phyloP scores from a whole-genome alignment of 2,113 vertebrate genomes.

The Anguilla japonica region DNA sequence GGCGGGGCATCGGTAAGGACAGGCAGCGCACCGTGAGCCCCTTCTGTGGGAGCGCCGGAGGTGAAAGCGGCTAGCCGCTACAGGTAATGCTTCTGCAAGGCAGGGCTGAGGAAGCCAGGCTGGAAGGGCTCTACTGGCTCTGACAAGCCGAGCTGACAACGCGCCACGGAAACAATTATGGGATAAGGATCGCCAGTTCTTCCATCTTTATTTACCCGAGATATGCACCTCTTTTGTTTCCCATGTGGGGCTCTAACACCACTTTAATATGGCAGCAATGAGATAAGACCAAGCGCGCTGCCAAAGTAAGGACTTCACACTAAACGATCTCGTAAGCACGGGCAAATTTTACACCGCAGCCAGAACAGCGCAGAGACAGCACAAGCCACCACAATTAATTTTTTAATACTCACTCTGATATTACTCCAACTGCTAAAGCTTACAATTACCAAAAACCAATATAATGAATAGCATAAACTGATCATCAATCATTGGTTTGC shows the following conservation, averaged over 20 bases:
- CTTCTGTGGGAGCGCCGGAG: not conserved
- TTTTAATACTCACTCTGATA: not conserved
- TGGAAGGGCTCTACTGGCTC: not conserved
- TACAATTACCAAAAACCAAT: not conserved
- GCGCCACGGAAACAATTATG: not conserved
- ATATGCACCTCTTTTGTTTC: not conserved
- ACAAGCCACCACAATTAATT: not conserved
- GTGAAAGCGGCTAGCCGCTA: not conserved
- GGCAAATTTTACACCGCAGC: not conserved
- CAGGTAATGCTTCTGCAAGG: not conserved
- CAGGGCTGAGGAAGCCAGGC: not conserved
- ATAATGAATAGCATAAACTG: not conserved
- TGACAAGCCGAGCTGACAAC: not conserved
- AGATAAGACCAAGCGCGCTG: not conserved
- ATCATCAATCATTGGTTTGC: not conserved
- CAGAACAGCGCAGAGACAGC: not conserved
- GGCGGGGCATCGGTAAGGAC: not conserved
- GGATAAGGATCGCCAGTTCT: not conserved
- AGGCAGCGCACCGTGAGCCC: not conserved
- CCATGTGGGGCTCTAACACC: not conserved
- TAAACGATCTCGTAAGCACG: not conserved
- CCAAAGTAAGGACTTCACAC: not conserved
- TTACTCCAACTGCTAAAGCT: not conserved
- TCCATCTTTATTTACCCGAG: not conserved
- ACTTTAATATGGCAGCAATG: not conserved